Evolutionary conservation across 2,797 vertebrate genomes (phyloP).

Genomic region (Karalla daura): DNA sequence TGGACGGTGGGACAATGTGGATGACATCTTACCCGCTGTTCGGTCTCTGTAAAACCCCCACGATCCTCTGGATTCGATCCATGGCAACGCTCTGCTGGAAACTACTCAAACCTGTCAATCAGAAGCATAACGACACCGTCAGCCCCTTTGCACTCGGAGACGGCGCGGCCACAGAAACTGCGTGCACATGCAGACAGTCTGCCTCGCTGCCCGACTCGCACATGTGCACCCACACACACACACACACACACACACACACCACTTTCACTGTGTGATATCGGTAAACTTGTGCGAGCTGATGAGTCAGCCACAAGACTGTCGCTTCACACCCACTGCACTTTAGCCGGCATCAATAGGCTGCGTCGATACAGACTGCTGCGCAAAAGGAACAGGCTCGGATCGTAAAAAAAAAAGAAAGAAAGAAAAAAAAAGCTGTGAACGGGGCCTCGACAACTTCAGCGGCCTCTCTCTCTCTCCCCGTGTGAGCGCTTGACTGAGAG

Average conservation of each 20-base stretch:
- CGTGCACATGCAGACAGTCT: conserved; percentile 8
- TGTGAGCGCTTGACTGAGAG: conserved; percentile 11
- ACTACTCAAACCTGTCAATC: conserved; percentile 89
- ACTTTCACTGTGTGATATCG: conserved; percentile 36
- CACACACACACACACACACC: not conserved
- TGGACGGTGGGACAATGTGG: not conserved
- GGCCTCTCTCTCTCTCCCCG: conserved; percentile 9
- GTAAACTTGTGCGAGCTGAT: conserved; percentile 39
- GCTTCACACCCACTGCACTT: conserved; percentile 41
- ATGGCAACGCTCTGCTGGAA: conserved; percentile 97
- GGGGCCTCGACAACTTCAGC: conserved; percentile 26
- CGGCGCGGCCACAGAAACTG: not conserved
- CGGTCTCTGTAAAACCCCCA: conserved; percentile 92
- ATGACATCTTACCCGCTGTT: conserved; percentile 87
- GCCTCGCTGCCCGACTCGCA: not conserved
- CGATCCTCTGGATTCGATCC: conserved; percentile 95
- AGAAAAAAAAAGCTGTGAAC: conserved; percentile 10
- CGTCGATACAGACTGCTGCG: conserved; percentile 46
- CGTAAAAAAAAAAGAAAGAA: too few relatives aligned
- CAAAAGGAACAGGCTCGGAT: conserved; percentile 18
- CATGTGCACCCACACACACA: not conserved
- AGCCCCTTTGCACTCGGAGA: conserved; percentile 25
- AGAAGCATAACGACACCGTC: conserved; percentile 61
- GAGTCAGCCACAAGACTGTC: conserved; percentile 51
- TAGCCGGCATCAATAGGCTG: conserved; percentile 47